Evolutionary conservation across 2,113 vertebrate species (phyloP).

Genomic region (Trogon surrucura): DNA sequence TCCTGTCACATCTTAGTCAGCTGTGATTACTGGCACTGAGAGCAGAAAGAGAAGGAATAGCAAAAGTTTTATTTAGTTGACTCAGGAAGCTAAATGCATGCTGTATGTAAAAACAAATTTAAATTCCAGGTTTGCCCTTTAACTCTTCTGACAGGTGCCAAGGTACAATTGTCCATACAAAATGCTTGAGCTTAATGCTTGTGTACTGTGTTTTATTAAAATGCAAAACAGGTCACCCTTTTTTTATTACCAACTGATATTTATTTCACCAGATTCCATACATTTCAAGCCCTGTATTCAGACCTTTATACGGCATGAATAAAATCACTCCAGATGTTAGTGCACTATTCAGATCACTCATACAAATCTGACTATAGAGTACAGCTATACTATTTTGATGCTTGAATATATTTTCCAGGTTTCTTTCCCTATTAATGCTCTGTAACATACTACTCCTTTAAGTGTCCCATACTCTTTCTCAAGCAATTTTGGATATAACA

Average conservation of each 20-base stretch:
- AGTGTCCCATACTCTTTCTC: background rate
- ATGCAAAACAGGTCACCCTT: constrained; percentile 2
- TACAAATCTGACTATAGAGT: background rate
- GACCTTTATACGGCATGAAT: constrained; percentile 45
- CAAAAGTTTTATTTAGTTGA: background rate
- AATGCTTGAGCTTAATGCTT: constrained; percentile 66
- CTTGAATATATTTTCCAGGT: background rate
- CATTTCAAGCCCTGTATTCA: constrained; percentile 77
- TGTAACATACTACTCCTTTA: background rate
- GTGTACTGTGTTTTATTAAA: constrained; percentile 77
- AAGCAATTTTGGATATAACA: background rate
- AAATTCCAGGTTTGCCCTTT: constrained; percentile 23
- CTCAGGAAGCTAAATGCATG: background rate
- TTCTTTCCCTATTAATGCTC: background rate
- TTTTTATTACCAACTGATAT: constrained; percentile 56
- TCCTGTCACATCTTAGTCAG: background rate
- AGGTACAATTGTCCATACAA: constrained; percentile 14
- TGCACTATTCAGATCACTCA: background rate
- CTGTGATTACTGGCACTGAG: background rate
- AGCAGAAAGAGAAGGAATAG: background rate
- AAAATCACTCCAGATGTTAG: background rate
- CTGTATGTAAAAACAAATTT: constrained; percentile 1
- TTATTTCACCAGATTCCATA: constrained; percentile 74
- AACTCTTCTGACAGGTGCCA: background rate
- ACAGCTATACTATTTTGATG: background rate